These are phyloP conservation scores for Drosophila pseudotalamancana DNA, from an alignment of 2,888 invertebrate genomes.

Conservation along the genomic window DNA sequence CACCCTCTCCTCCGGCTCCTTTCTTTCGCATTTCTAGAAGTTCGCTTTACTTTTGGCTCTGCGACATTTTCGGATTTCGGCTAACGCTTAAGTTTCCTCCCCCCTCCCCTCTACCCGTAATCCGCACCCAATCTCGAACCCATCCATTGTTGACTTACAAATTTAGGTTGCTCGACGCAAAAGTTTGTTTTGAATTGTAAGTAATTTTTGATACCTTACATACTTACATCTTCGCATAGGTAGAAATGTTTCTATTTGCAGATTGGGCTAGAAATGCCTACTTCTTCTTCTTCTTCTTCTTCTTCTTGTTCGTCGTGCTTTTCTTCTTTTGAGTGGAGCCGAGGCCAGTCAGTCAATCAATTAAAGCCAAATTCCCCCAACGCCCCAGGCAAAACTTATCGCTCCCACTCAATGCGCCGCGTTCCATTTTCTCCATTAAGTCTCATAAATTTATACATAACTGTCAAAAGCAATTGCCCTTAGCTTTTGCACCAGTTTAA, in stretches of 20 bases:
- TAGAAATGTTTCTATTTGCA: slow-evolving; percentile 41
- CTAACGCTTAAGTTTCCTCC: slow-evolving; percentile 58
- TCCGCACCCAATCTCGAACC: background rate
- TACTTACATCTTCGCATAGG: slow-evolving; percentile 52
- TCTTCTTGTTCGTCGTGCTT: too few species aligned
- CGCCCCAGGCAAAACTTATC: slow-evolving; percentile 37
- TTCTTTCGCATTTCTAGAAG: slow-evolving; percentile 12
- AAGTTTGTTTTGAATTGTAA: slow-evolving; percentile 79
- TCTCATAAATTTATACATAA: slow-evolving; percentile 80
- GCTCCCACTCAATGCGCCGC: slow-evolving; percentile 6
- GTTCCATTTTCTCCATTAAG: slow-evolving; percentile 73
- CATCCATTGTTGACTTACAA: slow-evolving; percentile 74
- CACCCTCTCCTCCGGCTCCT: background rate
- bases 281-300: too few species aligned
- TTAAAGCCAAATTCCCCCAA: slow-evolving; percentile 53
- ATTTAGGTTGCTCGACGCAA: slow-evolving; percentile 76
- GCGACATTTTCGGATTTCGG: slow-evolving; percentile 76
- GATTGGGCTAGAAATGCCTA: too few species aligned
- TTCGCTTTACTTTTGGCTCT: slow-evolving; percentile 67
- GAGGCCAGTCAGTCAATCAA: slow-evolving; percentile 66
- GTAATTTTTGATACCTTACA: slow-evolving; percentile 77
- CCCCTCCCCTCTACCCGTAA: slow-evolving; percentile 1
- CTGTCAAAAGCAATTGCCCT: slow-evolving; percentile 81
- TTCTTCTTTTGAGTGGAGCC: background rate
- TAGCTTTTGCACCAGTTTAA: slow-evolving; percentile 79